Percentiles rank a stretch among this genome's conserved stretches.
Evolutionary conservation across 2,888 invertebrate genomes (phyloP).

Genomic region (Trissoscelio sp.): DNA sequence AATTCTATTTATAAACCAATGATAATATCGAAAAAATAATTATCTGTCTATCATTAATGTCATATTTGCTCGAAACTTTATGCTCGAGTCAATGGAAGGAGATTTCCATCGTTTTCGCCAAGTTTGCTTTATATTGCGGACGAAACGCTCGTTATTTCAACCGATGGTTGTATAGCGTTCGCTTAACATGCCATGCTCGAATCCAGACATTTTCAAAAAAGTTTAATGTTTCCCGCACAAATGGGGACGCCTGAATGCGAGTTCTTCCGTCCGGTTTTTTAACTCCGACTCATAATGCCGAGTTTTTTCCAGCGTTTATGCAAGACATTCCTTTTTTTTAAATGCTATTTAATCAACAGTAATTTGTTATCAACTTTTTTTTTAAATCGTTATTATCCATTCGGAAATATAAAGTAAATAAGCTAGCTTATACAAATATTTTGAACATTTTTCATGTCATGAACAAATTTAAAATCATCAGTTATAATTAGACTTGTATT

Average conservation of each 20-base stretch:
- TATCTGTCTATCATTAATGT: conserved; percentile 11
- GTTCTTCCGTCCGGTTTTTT: conserved; percentile 24
- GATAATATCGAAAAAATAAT: conserved; percentile 26
- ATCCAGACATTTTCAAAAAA: conserved; percentile 31
- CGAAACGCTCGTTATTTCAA: conserved; percentile 3
- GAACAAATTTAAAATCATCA: no score
- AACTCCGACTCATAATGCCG: background rate
- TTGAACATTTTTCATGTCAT: no score
- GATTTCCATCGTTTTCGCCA: conserved; percentile 1
- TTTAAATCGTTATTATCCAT: no score
- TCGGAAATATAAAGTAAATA: no score
- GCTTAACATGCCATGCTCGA: background rate
- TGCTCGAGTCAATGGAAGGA: background rate
- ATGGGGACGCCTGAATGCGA: conserved; percentile 13
- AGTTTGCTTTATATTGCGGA: background rate
- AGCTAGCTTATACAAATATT: no score
- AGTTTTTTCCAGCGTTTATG: background rate
- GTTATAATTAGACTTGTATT: no score
- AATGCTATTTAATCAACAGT: no score
- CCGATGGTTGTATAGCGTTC: background rate
- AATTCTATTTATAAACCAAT: conserved; percentile 37
- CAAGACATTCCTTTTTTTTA: no score
- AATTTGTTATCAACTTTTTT: no score
- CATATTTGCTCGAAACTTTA: conserved; percentile 5
- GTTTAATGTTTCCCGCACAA: conserved; percentile 22